Base-by-base conservation (phyloP, 2,888 invertebrate genomes). In the Sylvicola cinctus region DNA sequence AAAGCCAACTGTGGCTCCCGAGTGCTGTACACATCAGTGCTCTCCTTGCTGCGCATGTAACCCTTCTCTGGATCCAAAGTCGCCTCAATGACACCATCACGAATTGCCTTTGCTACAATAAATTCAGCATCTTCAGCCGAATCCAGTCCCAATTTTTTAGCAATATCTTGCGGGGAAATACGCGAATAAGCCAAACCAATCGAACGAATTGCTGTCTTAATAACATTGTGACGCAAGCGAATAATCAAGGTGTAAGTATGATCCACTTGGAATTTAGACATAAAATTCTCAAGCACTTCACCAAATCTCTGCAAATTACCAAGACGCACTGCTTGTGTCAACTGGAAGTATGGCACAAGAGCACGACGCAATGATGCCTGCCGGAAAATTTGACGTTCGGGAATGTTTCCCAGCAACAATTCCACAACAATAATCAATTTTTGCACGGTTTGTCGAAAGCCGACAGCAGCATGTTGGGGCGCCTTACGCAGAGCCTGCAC, bases 41-140 rank as follows among this genome's bases (percentile, higher is more conserved):
- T 88, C 55, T 98, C 96, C 55, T 90, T 93, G 53, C 93, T 95
- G 43, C 93, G 78, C 80, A 99, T 91, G 51, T 81, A 95, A 10
- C 87, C 90, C 48, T 83, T 79, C 54, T 87, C 88, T 15, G 93
- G 93, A 58, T 96, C 90, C 41, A 99, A 68, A 1, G 80, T 85
- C 2, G 96, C 98, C 58, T 98, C 96, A 52, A 99, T 96, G 2
- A 96, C 96, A 35, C 95, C 93, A 63, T 98, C 98, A 32, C 93
- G 68, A 41, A 99, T 96, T 2, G 88, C 88, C 63, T 96, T 96
- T 0, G 95, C 90, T 0, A 96, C 95, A 54, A 98, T 95, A 51
- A 93, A 98, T 55, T 98, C 98, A 0, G 96, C 96, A 68, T 99
- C 98, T 52, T 93, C 91, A 2, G 88, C 79, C 1, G 87, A 91